Evolutionary conservation across 2,888 invertebrate species (phyloP).

Genomic region (Nemotelus nigrinus): DNA sequence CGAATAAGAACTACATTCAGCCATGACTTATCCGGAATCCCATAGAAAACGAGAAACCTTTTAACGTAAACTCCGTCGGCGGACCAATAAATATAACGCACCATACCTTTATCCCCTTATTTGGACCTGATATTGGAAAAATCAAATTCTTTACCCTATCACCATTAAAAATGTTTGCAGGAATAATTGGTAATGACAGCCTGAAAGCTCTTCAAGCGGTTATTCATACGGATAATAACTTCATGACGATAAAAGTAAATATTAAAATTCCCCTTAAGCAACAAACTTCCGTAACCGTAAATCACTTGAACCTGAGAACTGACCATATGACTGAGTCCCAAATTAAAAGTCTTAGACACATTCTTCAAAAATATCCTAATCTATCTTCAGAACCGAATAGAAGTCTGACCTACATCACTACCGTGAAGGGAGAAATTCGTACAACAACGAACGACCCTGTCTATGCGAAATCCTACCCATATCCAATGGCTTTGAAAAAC

Average conservation of each 20-base stretch:
- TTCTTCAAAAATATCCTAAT: slow-evolving; percentile 25
- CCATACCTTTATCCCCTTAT: background rate
- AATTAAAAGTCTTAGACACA: slow-evolving; percentile 11
- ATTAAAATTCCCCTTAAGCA: slow-evolving; percentile 34
- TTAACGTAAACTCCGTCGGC: slow-evolving; percentile 7
- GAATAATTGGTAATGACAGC: slow-evolving; percentile 43
- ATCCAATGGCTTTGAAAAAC: slow-evolving; percentile 10
- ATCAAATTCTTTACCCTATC: slow-evolving; percentile 38
- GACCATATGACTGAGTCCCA: slow-evolving; percentile 4
- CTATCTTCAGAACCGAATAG: background rate
- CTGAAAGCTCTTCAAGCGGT: slow-evolving; percentile 18
- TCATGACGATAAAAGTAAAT: slow-evolving; percentile 25
- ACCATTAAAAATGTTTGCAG: slow-evolving; percentile 30
- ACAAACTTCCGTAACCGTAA: slow-evolving; percentile 34
- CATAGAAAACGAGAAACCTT: slow-evolving; percentile 3
- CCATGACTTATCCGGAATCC: background rate
- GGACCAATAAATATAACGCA: background rate
- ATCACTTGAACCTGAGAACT: slow-evolving; percentile 20
- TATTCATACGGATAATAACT: slow-evolving; percentile 37
- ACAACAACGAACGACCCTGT: slow-evolving; percentile 11
- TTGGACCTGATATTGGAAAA: slow-evolving; percentile 3
- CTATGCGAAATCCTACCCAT: slow-evolving; percentile 29
- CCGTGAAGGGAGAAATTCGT: slow-evolving; percentile 21
- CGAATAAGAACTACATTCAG: slow-evolving; percentile 16
- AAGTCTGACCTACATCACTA: slow-evolving; percentile 19